phyloP scores from a whole-genome alignment of 2,113 vertebrate species.

The Gopherus flavomarginatus region DNA sequence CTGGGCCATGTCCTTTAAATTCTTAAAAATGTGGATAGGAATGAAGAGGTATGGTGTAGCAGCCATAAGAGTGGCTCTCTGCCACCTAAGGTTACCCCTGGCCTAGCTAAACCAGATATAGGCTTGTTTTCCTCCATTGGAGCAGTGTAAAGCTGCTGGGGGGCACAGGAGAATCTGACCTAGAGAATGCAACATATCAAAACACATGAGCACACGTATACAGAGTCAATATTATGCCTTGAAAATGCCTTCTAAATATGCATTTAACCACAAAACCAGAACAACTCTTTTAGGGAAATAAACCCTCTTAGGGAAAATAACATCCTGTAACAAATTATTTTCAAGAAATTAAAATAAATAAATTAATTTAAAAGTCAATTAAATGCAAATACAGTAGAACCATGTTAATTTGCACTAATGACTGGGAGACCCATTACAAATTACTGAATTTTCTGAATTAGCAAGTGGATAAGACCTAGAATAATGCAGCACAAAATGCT shows the following conservation, averaged over 20 bases:
- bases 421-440: conserved; percentile 70
- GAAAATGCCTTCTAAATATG: conserved; percentile 38
- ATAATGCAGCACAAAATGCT: conserved; percentile 47
- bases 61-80: background rate
- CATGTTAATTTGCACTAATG: conserved; percentile 71
- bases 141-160: background rate
- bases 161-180: background rate
- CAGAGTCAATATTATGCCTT: conserved; percentile 6
- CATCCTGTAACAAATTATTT: conserved; percentile 58
- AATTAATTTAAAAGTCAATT: conserved; percentile 72
- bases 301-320: conserved; percentile 51
- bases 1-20: background rate
- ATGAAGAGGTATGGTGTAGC: background rate
- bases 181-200: background rate
- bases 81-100: background rate
- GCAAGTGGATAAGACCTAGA: conserved; percentile 52
- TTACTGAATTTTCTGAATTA: conserved; percentile 68
- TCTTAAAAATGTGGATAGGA: background rate
- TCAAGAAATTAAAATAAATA: conserved; percentile 60
- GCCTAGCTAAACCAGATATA: background rate
- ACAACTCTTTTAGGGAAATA: conserved; percentile 67
- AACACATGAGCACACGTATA: background rate
- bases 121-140: background rate
- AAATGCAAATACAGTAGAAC: conserved; percentile 66
- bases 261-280: conserved; percentile 57